Evolutionary conservation across 2,888 invertebrate species (phyloP).

Genomic region (Sicus ferrugineus): DNA sequence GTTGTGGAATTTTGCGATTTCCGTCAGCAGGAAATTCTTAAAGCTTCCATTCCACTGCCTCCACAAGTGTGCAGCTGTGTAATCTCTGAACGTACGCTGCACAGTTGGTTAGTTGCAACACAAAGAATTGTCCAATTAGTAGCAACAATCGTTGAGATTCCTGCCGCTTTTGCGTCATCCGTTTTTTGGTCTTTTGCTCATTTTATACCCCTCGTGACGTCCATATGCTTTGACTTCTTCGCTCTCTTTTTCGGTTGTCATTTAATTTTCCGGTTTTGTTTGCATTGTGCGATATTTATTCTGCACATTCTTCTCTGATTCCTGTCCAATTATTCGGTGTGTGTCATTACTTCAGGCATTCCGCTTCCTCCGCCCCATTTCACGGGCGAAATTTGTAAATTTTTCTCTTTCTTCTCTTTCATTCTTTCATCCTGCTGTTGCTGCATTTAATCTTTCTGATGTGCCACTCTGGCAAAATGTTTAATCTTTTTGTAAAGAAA

Average conservation of each 20-base stretch:
- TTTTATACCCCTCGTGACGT: background rate
- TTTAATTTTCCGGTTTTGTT: slow-evolving; percentile 8
- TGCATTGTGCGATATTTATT: background rate
- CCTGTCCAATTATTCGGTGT: background rate
- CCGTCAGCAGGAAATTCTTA: no score
- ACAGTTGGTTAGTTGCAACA: background rate
- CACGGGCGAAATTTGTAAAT: background rate
- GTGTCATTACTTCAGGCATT: background rate
- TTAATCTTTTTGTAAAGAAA: background rate
- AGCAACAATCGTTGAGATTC: slow-evolving; percentile 6
- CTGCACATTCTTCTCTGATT: background rate
- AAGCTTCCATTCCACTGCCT: no score
- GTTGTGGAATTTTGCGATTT: no score
- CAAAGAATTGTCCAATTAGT: slow-evolving; percentile 25
- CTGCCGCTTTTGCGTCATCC: background rate
- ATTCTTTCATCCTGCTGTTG: slow-evolving; percentile 3
- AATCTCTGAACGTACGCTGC: no score
- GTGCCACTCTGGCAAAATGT: background rate
- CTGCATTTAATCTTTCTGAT: background rate
- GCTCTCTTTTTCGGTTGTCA: background rate
- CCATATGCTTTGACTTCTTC: background rate
- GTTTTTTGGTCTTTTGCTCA: slow-evolving; percentile 9
- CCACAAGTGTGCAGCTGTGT: no score
- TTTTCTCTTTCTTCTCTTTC: background rate
- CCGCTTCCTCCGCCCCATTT: background rate